Evolutionary conservation across 1,140 invertebrate species (phyloP).

Genomic region (Muscidifurax raptorellus): DNA sequence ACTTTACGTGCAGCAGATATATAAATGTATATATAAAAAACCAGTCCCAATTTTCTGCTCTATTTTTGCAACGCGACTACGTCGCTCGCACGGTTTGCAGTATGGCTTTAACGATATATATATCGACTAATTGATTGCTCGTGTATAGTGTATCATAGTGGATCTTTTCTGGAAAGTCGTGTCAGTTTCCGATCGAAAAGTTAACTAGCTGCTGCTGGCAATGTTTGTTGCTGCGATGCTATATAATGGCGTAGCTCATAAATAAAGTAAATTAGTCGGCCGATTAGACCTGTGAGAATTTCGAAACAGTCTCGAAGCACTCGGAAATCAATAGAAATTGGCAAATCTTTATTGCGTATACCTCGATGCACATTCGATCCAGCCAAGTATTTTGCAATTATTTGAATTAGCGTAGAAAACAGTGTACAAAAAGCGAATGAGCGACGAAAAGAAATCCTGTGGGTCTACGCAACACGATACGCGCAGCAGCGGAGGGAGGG

Average conservation of each 20-base stretch:
- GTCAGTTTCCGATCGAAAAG: not conserved
- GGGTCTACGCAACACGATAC: not conserved
- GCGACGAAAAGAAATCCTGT: not conserved
- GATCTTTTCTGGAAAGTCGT: constrained; percentile 3
- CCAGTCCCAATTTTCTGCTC: not conserved
- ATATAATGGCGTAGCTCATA: not conserved
- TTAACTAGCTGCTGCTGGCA: not conserved
- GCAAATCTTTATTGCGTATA: not conserved
- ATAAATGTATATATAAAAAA: not conserved
- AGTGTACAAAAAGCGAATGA: too few species aligned
- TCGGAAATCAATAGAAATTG: too few species aligned
- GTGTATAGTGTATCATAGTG: too few species aligned
- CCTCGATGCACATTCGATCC: too few species aligned
- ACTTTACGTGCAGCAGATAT: not conserved
- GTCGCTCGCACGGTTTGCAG: not conserved
- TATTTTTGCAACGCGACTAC: not conserved
- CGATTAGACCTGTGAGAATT: not conserved
- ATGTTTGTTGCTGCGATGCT: not conserved
- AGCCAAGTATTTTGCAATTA: too few species aligned
- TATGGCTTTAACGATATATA: not conserved
- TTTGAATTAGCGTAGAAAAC: too few species aligned
- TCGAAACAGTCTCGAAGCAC: too few species aligned
- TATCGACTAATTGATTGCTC: constrained; percentile 1
- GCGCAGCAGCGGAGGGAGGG: too few species aligned
- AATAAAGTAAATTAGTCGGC: constrained; percentile 13